A percentile compares a stretch with the other conserved stretches of the same genome.
These are phyloP conservation scores for Eulemur albifrons DNA, from an alignment of 2,797 vertebrate genomes.

Conservation along the genomic window DNA sequence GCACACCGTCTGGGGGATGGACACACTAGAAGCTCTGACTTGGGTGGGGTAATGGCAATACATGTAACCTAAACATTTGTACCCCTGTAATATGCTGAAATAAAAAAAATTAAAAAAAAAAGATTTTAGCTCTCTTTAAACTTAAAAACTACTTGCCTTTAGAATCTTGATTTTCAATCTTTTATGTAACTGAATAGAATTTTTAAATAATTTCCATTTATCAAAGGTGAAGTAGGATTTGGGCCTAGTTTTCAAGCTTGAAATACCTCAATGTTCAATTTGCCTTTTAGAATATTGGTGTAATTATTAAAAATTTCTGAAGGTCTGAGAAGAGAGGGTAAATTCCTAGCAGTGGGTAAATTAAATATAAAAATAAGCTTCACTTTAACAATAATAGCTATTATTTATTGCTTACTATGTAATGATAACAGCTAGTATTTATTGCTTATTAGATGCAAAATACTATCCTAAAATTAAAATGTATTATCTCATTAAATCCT, in stretches of 20 bases:
- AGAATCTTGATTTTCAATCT: not conserved
- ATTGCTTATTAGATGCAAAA: not conserved
- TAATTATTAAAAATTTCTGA: not conserved
- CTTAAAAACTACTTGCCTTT: not conserved
- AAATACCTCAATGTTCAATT: not conserved
- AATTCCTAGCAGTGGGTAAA: not conserved
- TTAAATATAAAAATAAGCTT: not conserved
- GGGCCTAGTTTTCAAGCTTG: not conserved
- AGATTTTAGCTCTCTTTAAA: not conserved
- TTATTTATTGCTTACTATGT: no score
- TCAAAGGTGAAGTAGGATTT: not conserved
- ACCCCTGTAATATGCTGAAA: no score
- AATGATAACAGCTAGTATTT: not conserved
- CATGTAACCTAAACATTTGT: no score
- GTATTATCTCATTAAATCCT: not conserved
- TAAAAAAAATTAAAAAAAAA: not conserved
- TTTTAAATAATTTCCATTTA: not conserved
- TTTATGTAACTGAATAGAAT: slow-evolving; percentile 2
- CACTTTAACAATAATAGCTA: not conserved
- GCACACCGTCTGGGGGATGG: no score
- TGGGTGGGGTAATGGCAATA: no score
- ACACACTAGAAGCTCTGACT: no score
- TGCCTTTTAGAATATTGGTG: not conserved
- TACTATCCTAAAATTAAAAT: slow-evolving; percentile 19
- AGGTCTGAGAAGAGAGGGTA: not conserved